Percentiles rank a stretch among this genome's conserved stretches.
phyloP scores from a whole-genome alignment of 2,888 invertebrate species.

The Calephelis perditalis region DNA sequence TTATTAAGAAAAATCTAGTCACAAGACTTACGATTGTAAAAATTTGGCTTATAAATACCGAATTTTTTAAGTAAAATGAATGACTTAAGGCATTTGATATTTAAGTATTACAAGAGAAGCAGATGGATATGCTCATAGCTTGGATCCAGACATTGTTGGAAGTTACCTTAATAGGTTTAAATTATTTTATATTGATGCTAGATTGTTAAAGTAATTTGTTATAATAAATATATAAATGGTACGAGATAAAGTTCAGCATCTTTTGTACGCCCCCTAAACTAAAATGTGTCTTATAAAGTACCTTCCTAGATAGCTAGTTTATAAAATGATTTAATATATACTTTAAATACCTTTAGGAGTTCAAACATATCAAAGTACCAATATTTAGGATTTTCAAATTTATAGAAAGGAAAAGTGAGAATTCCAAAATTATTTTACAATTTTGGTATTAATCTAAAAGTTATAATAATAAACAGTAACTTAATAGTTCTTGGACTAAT shows the following conservation, averaged over 20 bases:
- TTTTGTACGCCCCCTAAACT: conserved; percentile 44
- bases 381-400: conserved; percentile 14
- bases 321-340: conserved; percentile 16
- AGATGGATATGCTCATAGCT: not conserved
- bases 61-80: conserved; percentile 61
- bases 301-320: conserved; percentile 63
- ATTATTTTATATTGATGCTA: conserved; percentile 67
- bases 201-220: conserved; percentile 64
- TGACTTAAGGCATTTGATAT: conserved; percentile 51
- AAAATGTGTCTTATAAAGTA: conserved; percentile 72
- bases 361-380: conserved; percentile 34
- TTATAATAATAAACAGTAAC: not conserved
- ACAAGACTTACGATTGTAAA: conserved; percentile 75
- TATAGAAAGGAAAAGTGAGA: not conserved
- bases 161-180: conserved; percentile 74
- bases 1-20: conserved; percentile 77
- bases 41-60: conserved; percentile 64
- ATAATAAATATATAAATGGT: conserved; percentile 53
- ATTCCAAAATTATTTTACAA: not conserved
- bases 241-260: conserved; percentile 74
- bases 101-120: conserved; percentile 12
- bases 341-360: conserved; percentile 16
- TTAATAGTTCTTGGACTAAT: not conserved
- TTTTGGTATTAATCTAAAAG: not conserved
- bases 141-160: conserved; percentile 40